A percentile compares a stretch with the other conserved stretches of the same genome.
Evolutionary conservation across 2,113 vertebrate genomes (phyloP).

Genomic region (Thunnus thynnus): DNA sequence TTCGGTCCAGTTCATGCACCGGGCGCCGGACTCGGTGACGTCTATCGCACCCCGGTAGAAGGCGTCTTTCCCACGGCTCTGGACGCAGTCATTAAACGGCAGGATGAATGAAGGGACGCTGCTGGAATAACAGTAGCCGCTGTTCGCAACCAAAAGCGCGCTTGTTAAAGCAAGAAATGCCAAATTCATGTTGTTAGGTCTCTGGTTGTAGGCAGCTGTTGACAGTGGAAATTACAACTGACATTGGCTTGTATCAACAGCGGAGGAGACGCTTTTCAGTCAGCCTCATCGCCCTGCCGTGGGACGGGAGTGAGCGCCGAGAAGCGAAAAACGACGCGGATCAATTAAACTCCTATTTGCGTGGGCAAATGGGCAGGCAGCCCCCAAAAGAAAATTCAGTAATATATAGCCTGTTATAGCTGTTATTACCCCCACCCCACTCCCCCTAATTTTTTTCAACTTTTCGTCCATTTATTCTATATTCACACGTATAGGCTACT

Average conservation of each 20-base stretch:
- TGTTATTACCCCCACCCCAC: too few species aligned
- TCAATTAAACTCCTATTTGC: slow-evolving; percentile 68
- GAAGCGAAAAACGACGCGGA: slow-evolving; percentile 41
- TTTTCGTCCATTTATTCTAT: too few species aligned
- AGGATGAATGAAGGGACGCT: slow-evolving; percentile 72
- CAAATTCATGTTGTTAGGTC: slow-evolving; percentile 54
- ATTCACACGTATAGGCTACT: too few species aligned
- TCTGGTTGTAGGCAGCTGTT: background rate
- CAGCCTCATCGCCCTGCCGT: slow-evolving; percentile 45
- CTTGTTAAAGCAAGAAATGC: slow-evolving; percentile 42
- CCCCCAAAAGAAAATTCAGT: slow-evolving; percentile 6
- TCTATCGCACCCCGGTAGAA: slow-evolving; percentile 84
- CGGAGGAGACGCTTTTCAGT: slow-evolving; percentile 30
- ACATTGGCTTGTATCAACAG: slow-evolving; percentile 24
- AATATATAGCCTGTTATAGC: background rate
- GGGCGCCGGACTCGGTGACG: slow-evolving; percentile 86
- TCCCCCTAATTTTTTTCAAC: too few species aligned
- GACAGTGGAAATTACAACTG: background rate
- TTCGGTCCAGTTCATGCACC: slow-evolving; percentile 88
- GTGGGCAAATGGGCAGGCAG: slow-evolving; percentile 38
- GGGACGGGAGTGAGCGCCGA: slow-evolving; percentile 49
- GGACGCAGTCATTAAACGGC: slow-evolving; percentile 78
- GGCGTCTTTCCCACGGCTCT: slow-evolving; percentile 79
- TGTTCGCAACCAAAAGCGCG: slow-evolving; percentile 50
- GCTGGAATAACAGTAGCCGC: slow-evolving; percentile 48